These are phyloP conservation scores for Frankliniella intonsa DNA, from an alignment of 2,888 invertebrate genomes.

Conservation along the genomic window DNA sequence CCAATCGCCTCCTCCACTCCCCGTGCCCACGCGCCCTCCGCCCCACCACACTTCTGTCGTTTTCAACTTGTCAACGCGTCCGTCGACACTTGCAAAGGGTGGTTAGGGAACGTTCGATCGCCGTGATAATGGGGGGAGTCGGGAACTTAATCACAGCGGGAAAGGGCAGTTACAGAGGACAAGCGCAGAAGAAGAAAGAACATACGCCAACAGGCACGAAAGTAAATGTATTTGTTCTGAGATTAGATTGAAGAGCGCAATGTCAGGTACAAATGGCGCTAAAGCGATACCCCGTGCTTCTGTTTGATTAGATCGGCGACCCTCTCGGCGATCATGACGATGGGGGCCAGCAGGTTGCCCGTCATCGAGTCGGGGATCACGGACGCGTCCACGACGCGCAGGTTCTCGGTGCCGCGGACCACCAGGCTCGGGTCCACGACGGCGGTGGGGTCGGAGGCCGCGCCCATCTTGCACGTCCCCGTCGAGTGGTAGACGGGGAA, in stretches of 20 bases:
- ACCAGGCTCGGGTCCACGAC: slow-evolving; percentile 44
- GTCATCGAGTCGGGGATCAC: slow-evolving; percentile 53
- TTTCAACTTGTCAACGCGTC: too few species aligned
- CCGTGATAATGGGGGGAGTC: not conserved
- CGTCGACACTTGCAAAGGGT: too few species aligned
- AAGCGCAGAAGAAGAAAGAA: not conserved
- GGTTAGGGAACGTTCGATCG: not conserved
- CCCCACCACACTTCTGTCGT: too few species aligned
- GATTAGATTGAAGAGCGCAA: not conserved
- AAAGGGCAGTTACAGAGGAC: not conserved
- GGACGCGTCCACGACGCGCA: slow-evolving; percentile 47
- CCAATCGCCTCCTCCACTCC: too few species aligned
- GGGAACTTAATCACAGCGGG: not conserved
- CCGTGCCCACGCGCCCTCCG: too few species aligned
- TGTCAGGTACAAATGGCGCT: not conserved
- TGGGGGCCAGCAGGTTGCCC: slow-evolving; percentile 83
- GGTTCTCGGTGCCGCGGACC: slow-evolving; percentile 44
- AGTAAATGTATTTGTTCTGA: not conserved
- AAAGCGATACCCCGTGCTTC: slow-evolving; percentile 41
- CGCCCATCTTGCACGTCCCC: slow-evolving; percentile 45
- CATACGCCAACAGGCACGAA: not conserved
- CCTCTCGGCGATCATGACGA: slow-evolving; percentile 83
- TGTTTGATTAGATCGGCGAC: slow-evolving; percentile 76
- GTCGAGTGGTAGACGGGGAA: slow-evolving; percentile 41
- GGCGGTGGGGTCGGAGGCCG: slow-evolving; percentile 39